Conservation (phyloP, 2,113 vertebrate species). For the Ramphastos sulfuratus region DNA sequence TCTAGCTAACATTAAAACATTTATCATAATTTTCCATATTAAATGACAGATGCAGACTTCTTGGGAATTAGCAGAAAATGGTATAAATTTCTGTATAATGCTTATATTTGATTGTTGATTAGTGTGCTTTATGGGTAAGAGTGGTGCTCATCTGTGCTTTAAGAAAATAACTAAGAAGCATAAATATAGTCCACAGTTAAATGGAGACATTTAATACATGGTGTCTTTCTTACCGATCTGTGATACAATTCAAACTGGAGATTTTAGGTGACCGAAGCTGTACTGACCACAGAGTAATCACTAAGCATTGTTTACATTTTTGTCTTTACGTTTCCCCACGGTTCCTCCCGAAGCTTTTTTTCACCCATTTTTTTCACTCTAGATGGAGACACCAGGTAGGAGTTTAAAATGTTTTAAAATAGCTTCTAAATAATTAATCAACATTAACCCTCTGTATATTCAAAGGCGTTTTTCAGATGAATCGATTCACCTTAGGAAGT, state of each 20-base stretch:
- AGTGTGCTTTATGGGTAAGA: neutral
- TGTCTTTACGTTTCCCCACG: neutral
- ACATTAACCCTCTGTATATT: neutral
- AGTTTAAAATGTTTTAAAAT: neutral
- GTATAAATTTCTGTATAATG: neutral
- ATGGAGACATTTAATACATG: neutral
- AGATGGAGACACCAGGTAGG: neutral
- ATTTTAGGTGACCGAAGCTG: neutral
- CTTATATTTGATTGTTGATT: neutral
- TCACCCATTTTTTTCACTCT: neutral
- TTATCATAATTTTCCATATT: neutral
- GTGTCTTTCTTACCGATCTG: neutral
- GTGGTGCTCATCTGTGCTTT: neutral
- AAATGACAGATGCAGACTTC: neutral
- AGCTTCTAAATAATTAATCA: neutral
- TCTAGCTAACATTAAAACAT: neutral
- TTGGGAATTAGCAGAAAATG: neutral
- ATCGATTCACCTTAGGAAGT: neutral
- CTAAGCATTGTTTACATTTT: neutral
- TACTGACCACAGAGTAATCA: neutral
- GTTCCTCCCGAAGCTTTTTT: neutral
- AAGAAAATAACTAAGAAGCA: neutral
- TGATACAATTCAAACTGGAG: neutral
- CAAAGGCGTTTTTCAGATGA: neutral
- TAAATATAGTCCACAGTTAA: neutral